Base-by-base conservation (phyloP, 2,888 invertebrate species). In the Idaea aversata region DNA sequence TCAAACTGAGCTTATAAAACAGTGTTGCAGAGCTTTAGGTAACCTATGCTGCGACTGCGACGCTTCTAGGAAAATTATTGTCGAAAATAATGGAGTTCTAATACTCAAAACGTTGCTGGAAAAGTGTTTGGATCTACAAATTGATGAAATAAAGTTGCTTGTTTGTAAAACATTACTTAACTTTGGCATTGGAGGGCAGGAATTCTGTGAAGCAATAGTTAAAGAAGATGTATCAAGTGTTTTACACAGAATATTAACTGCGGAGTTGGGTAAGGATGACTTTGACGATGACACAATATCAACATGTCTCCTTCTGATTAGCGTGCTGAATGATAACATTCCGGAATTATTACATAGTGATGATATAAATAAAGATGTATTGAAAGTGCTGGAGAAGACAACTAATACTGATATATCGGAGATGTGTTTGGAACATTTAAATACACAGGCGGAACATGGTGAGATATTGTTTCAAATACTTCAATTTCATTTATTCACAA, bases 1-100 rank as follows among this genome's bases (percentile, higher is more conserved):
- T 13, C 88, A 87, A 67, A 80, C 93, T 69, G 94, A 95, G 71
- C 83, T 95, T 63, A 88, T 95, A 7, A 95, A 95, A 73, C 97
- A 98, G 82, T 94, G 95, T 59, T 96, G 97, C 75, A 94, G 98
- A 77, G 97, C 97, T 4, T 90, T 98, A 34, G 98, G 97, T 57
- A 98, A 98, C 86, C 95, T 98, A 80, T 97, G 97, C 84, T 98
- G 96, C 84, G 96, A 98, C 81, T 97, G 97, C 90, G 96, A 97
- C 91, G 92, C 93, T 77, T 94, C 95, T 16, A 92, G 95, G 70
- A 93, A 93, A 68, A 83, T 94, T 64, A 91, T 95, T 57, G 77
- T 88, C 1, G 81, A 86, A 15, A 75, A 73, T 61, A 86, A 93
- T 66, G 95, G 95, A 1, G 88, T 95, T 67, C 79, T 84, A 62